These are phyloP conservation scores for Actinopyga echinites DNA, from an alignment of 53 echinoderm and acorn worm genomes.

Conservation along the genomic window DNA sequence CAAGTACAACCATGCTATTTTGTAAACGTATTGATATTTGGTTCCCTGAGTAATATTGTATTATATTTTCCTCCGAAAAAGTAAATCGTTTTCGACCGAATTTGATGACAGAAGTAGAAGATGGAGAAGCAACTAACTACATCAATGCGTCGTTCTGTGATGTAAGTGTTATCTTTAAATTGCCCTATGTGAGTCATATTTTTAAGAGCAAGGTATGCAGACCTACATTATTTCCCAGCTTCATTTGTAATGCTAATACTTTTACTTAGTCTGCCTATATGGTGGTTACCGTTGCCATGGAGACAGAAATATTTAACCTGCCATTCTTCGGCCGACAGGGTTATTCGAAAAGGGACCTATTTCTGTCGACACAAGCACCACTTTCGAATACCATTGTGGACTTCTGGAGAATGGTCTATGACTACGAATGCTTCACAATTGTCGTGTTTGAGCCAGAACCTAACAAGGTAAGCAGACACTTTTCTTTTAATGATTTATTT, in stretches of 20 bases:
- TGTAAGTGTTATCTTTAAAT: background rate
- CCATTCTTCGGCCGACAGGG: constrained; percentile 32
- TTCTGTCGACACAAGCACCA: constrained; percentile 75
- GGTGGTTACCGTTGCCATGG: too few relatives aligned
- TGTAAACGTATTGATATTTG: too few relatives aligned
- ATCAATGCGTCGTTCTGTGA: constrained; percentile 23
- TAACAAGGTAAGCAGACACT: background rate
- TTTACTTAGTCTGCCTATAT: too few relatives aligned
- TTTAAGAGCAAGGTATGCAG: too few relatives aligned
- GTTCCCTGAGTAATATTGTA: background rate
- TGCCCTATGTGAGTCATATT: too few relatives aligned
- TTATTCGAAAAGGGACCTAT: constrained; percentile 50
- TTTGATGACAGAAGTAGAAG: constrained; percentile 9
- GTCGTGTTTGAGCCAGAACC: constrained; percentile 56
- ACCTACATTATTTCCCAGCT: too few relatives aligned
- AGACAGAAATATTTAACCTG: too few relatives aligned
- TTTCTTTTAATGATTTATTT: too few relatives aligned
- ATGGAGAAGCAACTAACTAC: background rate
- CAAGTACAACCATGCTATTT: too few relatives aligned
- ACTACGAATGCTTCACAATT: constrained; percentile 56
- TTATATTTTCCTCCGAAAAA: background rate
- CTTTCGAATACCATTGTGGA: constrained; percentile 63
- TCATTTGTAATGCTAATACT: too few relatives aligned
- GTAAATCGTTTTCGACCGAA: background rate
- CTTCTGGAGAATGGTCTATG: constrained; percentile 69